phyloP scores from a whole-genome alignment of 1,140 invertebrate genomes.

The silkworm (Bombyx mori) region ASM3026992v2 NC_085114.1:12623001-12623500 shows the following conservation, averaged over 20 bases:
- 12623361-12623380: no score
- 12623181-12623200: slow-evolving; percentile 14
- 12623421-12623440: no score
- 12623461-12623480: not conserved
- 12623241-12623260: slow-evolving; percentile 22
- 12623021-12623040: no score
- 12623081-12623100: no score
- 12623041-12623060: slow-evolving; percentile 7
- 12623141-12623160: slow-evolving; percentile 19
- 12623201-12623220: slow-evolving; percentile 19
- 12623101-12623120: slow-evolving; percentile 10
- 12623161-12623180: slow-evolving; percentile 8
- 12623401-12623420: no score
- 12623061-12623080: not conserved
- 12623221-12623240: slow-evolving; percentile 6
- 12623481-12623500: slow-evolving; percentile 61
- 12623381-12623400: no score
- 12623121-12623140: slow-evolving; percentile 26
- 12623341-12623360: no score
- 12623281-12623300: not conserved
- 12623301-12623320: no score
- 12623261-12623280: slow-evolving; percentile 31
- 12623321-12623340: no score
- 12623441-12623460: no score
- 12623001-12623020: no score